phyloP scores from a whole-genome alignment of 2,797 vertebrate genomes.

The Lophotriccus pileatus region DNA sequence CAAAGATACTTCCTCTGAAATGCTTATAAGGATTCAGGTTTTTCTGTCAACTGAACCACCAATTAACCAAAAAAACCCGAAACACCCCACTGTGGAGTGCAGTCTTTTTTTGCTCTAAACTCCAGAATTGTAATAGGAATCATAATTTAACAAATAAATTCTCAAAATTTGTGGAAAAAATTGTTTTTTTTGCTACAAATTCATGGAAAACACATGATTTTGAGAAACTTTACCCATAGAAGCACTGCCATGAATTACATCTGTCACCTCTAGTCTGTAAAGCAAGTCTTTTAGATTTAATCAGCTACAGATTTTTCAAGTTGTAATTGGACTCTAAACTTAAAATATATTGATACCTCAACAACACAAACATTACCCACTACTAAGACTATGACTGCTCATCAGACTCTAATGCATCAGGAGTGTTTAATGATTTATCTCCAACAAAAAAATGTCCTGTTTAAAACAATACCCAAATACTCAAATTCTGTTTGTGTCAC shows the following conservation, averaged over 20 bases:
- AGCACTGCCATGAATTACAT: not conserved
- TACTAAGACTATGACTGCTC: not conserved
- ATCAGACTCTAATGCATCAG: rapidly evolving
- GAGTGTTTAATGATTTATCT: not conserved
- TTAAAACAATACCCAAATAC: not conserved
- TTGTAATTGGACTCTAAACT: not conserved
- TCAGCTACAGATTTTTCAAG: not conserved
- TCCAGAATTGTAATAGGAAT: not conserved
- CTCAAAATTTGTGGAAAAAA: not conserved
- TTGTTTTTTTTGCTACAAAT: not conserved
- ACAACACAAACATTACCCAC: not conserved
- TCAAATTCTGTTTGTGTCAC: not conserved
- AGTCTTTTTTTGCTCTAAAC: not conserved
- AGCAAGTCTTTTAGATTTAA: not conserved
- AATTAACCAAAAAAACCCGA: rapidly evolving
- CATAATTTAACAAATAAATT: not conserved
- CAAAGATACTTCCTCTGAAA: not conserved
- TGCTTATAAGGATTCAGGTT: not conserved
- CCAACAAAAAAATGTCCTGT: not conserved
- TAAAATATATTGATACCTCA: not conserved
- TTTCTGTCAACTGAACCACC: not conserved
- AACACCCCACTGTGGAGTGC: rapidly evolving
- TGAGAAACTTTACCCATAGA: not conserved
- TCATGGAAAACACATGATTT: not conserved
- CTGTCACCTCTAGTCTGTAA: not conserved